Evolutionary conservation across 2,888 invertebrate species (phyloP), one percentile per base, ranked within the genome.

Genomic region (Drosophila kuntzei): DNA sequence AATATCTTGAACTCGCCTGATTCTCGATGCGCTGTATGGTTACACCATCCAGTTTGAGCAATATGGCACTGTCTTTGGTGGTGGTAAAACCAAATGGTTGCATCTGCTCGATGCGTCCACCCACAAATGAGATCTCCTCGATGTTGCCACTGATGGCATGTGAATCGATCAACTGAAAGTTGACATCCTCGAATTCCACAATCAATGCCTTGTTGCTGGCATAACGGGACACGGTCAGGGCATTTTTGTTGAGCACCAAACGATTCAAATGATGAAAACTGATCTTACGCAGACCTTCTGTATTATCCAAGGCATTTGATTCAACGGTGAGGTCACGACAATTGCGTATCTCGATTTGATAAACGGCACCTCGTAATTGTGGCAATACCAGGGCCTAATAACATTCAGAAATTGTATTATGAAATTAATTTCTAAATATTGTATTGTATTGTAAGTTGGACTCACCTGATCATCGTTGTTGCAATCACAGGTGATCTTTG

Each of bases 51-150:
- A 97, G 92, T 74, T 94, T 94, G 63, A 97, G 93, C 53, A 93
- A 94, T 79, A 95, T 94, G 51, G 94, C 91, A 72, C 90, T 94
- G 79, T 94, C 94, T 47, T 93, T 93, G 43, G 96, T 93, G 90
- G 95, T 96, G 66, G 95, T 95, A 89, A 97, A 96, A 0, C 96
- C 95, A 90, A 95, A 96, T 0, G 96, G 94, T 79, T 93, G 94
- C 63, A 96, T 93, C 59, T 93, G 93, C 22, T 93, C 93, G 60
- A 97, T 94, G 64, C 91, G 93, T 51, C 95, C 94, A 74, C 94
- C 93, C 60, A 94, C 93, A 68, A 97, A 94, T 59, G 93, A 91
- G 72, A 97, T 94, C 79, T 95, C 94, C 84, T 95, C 95, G 67
- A 96, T 94, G 71, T 95, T 94, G 4, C 97, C 97, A 87, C 94